These are phyloP conservation scores for Chloropsis cyanopogon DNA, from an alignment of 2,113 vertebrate species.

Conservation along the genomic window DNA sequence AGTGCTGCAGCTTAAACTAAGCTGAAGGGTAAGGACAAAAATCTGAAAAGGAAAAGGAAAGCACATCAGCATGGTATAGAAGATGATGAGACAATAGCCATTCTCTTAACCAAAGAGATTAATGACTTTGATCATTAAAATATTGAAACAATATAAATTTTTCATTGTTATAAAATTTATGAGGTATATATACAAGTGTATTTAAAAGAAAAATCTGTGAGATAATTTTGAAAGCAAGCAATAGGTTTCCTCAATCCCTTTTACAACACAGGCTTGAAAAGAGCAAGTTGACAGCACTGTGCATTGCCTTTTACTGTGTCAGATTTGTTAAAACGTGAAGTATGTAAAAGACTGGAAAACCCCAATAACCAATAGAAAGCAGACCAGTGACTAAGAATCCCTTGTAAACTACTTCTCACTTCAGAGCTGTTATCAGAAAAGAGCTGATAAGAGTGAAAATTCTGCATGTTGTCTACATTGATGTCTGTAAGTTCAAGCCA, in stretches of 20 bases:
- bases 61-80: neutral
- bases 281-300: neutral
- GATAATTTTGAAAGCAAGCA: neutral
- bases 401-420: neutral
- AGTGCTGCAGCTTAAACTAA: neutral
- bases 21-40: slow-evolving; percentile 5
- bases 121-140: neutral
- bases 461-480: neutral
- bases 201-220: neutral
- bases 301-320: neutral
- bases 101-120: neutral
- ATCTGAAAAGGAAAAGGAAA: neutral
- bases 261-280: neutral
- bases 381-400: neutral
- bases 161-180: neutral
- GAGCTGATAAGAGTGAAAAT: neutral
- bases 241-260: neutral
- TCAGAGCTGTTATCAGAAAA: neutral
- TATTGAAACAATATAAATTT: neutral
- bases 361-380: neutral
- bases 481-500: neutral
- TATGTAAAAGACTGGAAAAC: neutral
- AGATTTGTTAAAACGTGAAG: neutral
- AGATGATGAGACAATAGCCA: neutral
- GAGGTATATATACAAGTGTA: rapidly evolving